These are phyloP conservation scores for Bellardia pandia DNA, from an alignment of 2,888 invertebrate species.

Conservation along the genomic window DNA sequence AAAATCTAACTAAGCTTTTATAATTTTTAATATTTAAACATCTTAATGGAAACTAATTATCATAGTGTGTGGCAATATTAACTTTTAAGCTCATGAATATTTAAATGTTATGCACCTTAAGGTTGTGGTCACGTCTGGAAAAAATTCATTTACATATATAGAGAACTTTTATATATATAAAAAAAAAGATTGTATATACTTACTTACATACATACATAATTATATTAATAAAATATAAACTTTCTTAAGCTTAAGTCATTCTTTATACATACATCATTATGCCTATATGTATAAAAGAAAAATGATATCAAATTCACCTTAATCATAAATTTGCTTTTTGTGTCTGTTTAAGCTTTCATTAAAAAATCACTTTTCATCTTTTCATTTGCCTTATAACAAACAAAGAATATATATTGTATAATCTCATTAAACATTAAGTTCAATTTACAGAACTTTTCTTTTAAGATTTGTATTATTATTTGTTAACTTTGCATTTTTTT, in stretches of 20 bases:
- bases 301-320: conserved; percentile 70
- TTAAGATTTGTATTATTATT: conserved; percentile 59
- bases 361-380: conserved; percentile 57
- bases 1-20: conserved; percentile 42
- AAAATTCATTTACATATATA: conserved; percentile 28
- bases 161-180: neutral
- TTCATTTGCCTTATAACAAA: conserved; percentile 9
- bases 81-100: conserved; percentile 53
- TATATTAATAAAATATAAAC: neutral
- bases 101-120: conserved; percentile 57
- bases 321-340: conserved; percentile 77
- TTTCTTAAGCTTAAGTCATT: conserved; percentile 27
- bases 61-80: conserved; percentile 63
- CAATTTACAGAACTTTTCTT: conserved; percentile 48
- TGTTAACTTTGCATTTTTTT: conserved; percentile 62
- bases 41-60: conserved; percentile 6
- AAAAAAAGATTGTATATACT: conserved; percentile 48
- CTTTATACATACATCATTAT: conserved; percentile 39
- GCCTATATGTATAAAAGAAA: neutral
- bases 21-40: too few species aligned
- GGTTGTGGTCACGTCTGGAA: conserved; percentile 68
- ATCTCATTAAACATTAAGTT: conserved; percentile 74
- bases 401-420: conserved; percentile 74
- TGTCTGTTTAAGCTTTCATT: conserved; percentile 77
- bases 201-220: too few species aligned